Percentiles rank a stretch among this genome's conserved stretches.
phyloP scores from a whole-genome alignment of 92 coral and sea anemone species.

The Muricea muricata region DNA sequence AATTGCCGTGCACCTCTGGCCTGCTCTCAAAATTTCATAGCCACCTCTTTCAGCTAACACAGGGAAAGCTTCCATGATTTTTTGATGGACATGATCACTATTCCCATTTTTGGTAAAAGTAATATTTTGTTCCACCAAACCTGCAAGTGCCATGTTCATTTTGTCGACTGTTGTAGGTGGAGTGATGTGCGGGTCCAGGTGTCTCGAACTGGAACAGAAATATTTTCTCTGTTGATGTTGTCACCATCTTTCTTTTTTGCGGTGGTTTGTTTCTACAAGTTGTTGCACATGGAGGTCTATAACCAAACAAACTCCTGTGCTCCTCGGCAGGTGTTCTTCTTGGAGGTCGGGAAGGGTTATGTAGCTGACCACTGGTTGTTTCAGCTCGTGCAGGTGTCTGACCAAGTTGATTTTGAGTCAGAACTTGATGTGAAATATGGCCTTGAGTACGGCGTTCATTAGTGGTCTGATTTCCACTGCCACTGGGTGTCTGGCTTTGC shows the following conservation, averaged over 20 bases:
- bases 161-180: conserved; percentile 18
- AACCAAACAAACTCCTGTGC: not conserved
- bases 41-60: conserved; percentile 39
- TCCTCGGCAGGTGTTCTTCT: not conserved
- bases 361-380: too few species aligned
- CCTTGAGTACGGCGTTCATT: too few species aligned
- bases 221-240: not conserved
- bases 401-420: too few species aligned
- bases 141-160: conserved; percentile 21
- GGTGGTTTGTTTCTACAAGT: not conserved
- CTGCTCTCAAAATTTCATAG: conserved; percentile 40
- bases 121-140: conserved; percentile 21
- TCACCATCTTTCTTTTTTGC: not conserved
- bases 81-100: conserved; percentile 27
- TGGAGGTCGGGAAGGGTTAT: not conserved
- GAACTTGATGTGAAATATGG: too few species aligned
- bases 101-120: conserved; percentile 20
- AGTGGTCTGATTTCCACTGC: too few species aligned
- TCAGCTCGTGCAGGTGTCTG: too few species aligned
- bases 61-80: conserved; percentile 37
- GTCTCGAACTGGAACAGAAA: not conserved
- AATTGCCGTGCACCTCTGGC: conserved; percentile 37
- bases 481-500: too few species aligned
- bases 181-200: conserved; percentile 6
- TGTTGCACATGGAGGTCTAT: not conserved